Base-by-base conservation (phyloP, 92 coral and sea anemone species). In the Diadumene lineata region DNA sequence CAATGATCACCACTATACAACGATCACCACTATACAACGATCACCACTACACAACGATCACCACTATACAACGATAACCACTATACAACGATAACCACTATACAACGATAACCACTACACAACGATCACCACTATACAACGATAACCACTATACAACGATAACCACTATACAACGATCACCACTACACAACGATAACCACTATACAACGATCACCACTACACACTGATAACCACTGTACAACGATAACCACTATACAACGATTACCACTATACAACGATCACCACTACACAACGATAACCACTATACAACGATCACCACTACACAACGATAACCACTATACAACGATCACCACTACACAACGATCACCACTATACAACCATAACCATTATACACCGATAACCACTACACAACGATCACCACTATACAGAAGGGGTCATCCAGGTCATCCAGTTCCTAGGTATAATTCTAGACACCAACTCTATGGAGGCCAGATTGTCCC, bases 401-500 rank as follows among this genome's bases (percentile, higher is more conserved):
- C 48, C 48, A 21, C 46, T 22, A 33, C 48, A 43, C 70, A 24
- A 34, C 23, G 34, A 66, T 25, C 53, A 21, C 34, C 46, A 38
- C n/a, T n/a, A n/a, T n/a, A 84, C 88, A 6, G 50, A 79, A 28
- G 88, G 88, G 16, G 84, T 80, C 11, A 71, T 21, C 31, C 77
- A 71, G 46, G 66, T 63, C 44, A 61, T 69, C 33, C 65, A 79
- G 51, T 83, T 83, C 31, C 63, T 79, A 84, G 88, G 88, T 25
- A 84, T 84, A 19, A 78, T 78, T 11, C 72, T 83, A 60, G 80
- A 79, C 50, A 29, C 76, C 2, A 34, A 32, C 23, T 50, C 50
- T 32, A 79, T 84, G 89, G 68, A 79, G 71, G 89, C 89, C 23
- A 56, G 84, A 27, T 75, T 84, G 11, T 84, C 88, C 0, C 57